Evolutionary conservation across 2,888 invertebrate genomes (phyloP).

Genomic region (Troides helena): DNA sequence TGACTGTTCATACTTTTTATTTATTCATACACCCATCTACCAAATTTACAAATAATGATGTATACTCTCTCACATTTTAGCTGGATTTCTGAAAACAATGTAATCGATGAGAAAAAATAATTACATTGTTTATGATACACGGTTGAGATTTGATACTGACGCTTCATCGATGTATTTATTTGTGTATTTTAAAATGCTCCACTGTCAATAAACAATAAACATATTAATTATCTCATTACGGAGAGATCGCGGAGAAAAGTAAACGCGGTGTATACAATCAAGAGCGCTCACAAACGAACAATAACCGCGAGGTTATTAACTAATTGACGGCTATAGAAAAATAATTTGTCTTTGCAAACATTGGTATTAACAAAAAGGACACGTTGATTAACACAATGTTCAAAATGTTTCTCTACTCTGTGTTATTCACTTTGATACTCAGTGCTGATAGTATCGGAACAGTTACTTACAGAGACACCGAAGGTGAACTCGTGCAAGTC

Average conservation of each 20-base stretch:
- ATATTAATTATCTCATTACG: conserved; percentile 1
- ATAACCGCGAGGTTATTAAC: not conserved
- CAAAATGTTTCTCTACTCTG: conserved; percentile 9
- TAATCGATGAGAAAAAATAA: not conserved
- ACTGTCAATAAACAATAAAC: not conserved
- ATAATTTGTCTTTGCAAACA: conserved; percentile 1
- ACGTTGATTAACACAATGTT: not conserved
- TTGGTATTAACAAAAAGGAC: not conserved
- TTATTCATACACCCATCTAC: not conserved
- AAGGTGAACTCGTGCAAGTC: conserved; percentile 25
- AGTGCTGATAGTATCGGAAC: not conserved
- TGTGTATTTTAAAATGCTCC: not conserved
- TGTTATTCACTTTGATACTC: conserved; percentile 6
- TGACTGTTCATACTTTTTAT: conserved; percentile 13
- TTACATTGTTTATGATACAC: not conserved
- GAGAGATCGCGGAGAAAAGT: not conserved
- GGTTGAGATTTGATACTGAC: not conserved
- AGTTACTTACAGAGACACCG: not conserved
- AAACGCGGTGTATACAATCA: not conserved
- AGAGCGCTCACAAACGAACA: not conserved
- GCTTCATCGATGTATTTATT: conserved; percentile 2
- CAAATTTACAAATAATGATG: not conserved
- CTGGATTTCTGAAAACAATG: not conserved
- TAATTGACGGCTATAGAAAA: not conserved
- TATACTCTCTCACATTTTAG: too few relatives aligned